Conservation (phyloP, 2,113 vertebrate species). For the Eolophus roseicapilla region DNA sequence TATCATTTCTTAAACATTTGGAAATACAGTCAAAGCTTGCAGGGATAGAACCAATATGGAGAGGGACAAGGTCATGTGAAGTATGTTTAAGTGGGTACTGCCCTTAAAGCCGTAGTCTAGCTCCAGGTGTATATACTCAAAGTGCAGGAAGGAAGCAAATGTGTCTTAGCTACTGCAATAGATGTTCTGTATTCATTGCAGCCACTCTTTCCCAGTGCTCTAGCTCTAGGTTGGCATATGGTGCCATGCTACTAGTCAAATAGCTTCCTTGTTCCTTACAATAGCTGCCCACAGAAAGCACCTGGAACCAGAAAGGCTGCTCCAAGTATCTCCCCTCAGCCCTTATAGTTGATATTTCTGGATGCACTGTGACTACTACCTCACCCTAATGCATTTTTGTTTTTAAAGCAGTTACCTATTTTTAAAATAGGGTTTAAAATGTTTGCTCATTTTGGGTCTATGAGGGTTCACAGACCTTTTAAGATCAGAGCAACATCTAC, state of each 20-base stretch:
- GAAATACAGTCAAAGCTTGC: neutral
- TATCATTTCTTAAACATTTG: neutral
- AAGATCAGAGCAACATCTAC: neutral
- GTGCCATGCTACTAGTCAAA: accelerated
- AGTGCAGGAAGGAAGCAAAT: accelerated
- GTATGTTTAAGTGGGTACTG: neutral
- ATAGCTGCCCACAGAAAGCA: neutral
- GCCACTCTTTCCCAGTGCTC: neutral
- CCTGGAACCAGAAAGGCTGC: neutral
- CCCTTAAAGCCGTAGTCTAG: neutral
- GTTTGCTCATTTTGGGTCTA: neutral
- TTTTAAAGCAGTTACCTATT: constrained; percentile 31
- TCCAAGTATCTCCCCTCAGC: neutral
- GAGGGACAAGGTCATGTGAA: neutral
- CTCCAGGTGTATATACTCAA: neutral
- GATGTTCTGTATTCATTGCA: neutral
- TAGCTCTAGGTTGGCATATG: accelerated
- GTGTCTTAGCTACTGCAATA: accelerated
- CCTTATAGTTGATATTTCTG: neutral
- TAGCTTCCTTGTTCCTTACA: neutral
- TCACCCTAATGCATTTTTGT: constrained; percentile 13
- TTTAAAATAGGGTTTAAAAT: constrained; percentile 7
- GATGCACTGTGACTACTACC: constrained; percentile 58
- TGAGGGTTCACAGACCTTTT: neutral
- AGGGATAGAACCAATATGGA: neutral